Conservation (phyloP, 2,888 invertebrate genomes). For the Megastigmus dorsalis region DNA sequence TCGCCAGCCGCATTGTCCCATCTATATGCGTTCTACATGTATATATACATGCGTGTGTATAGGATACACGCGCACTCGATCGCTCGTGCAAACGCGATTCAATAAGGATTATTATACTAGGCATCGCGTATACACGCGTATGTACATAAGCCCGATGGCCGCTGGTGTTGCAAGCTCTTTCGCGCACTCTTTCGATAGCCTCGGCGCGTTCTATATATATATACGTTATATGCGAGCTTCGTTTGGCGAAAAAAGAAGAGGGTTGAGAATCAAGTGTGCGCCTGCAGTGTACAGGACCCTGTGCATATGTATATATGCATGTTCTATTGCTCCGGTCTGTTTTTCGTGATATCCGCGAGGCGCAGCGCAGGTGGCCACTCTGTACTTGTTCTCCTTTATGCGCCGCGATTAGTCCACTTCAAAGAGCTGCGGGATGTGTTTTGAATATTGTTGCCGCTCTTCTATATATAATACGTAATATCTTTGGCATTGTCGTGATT, state of each 20-base stretch:
- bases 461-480: no score
- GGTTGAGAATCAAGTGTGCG: slow-evolving; percentile 29
- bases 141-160: no score
- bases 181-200: not conserved
- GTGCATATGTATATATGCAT: not conserved
- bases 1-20: no score
- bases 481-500: no score
- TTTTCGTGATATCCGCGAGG: not conserved
- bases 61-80: slow-evolving; percentile 8
- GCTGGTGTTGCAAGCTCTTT: no score
- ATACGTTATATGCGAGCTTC: not conserved
- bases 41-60: not conserved
- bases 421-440: not conserved
- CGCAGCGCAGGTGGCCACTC: slow-evolving; percentile 27
- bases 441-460: not conserved
- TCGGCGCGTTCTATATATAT: not conserved
- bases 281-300: not conserved
- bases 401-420: not conserved
- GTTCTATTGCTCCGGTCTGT: not conserved
- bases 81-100: slow-evolving; percentile 37
- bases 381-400: not conserved
- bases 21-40: not conserved
- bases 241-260: not conserved
- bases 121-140: not conserved
- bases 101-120: slow-evolving; percentile 49